Percentiles rank a stretch among this genome's conserved stretches.
These are phyloP conservation scores for Hassar affinis DNA, from an alignment of 2,113 vertebrate genomes.

Conservation along the genomic window DNA sequence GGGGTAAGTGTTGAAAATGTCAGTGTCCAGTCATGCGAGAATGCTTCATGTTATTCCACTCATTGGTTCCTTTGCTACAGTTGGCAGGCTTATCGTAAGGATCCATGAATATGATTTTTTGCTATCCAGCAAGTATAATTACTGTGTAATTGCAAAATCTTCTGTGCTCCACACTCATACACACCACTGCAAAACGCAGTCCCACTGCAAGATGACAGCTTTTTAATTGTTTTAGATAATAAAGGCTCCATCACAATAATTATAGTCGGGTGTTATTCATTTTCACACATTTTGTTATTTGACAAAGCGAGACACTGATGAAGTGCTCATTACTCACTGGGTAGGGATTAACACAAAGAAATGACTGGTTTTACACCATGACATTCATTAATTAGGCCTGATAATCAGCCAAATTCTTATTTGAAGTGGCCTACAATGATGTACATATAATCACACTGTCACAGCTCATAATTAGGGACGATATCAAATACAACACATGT, in stretches of 20 bases:
- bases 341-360: slow-evolving; percentile 30
- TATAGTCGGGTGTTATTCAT: slow-evolving; percentile 33
- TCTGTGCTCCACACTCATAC: neutral
- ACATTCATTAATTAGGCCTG: slow-evolving; percentile 46
- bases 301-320: slow-evolving; percentile 41
- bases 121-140: slow-evolving; percentile 23
- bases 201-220: slow-evolving; percentile 27
- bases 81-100: neutral
- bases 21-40: neutral
- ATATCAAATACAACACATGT: slow-evolving; percentile 25
- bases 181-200: neutral
- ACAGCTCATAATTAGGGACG: slow-evolving; percentile 29
- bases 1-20: neutral
- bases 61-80: neutral
- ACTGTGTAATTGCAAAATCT: slow-evolving; percentile 20
- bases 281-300: slow-evolving; percentile 46
- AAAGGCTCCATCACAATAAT: slow-evolving; percentile 30
- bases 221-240: slow-evolving; percentile 46
- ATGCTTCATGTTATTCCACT: neutral
- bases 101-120: neutral
- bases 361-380: slow-evolving; percentile 37
- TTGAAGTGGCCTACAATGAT: slow-evolving; percentile 30
- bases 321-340: slow-evolving; percentile 37
- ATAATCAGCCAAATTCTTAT: slow-evolving; percentile 39
- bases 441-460: slow-evolving; percentile 42